phyloP scores from a whole-genome alignment of 2,113 vertebrate genomes.

The Oriolus oriolus region DNA sequence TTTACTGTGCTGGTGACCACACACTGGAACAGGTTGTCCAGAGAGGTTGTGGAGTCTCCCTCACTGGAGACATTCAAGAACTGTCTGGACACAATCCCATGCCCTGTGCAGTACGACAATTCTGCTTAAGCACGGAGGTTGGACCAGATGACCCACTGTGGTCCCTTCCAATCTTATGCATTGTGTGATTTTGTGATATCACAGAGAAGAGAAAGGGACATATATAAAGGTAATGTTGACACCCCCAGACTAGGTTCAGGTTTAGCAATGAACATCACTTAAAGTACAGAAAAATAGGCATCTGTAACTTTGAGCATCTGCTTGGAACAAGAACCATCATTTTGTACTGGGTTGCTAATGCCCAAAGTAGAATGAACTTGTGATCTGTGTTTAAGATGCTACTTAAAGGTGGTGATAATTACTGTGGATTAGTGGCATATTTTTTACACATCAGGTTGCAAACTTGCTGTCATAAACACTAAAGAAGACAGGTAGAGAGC shows the following conservation, averaged over 20 bases:
- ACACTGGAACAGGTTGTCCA: neutral
- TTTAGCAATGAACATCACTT: neutral
- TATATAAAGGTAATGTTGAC: neutral
- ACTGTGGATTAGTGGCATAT: neutral
- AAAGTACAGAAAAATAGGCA: neutral
- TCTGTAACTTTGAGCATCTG: no score
- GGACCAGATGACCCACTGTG: neutral
- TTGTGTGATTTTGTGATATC: neutral
- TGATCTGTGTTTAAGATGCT: neutral
- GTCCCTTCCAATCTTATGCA: neutral
- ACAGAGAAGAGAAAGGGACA: neutral
- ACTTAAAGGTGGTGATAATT: neutral
- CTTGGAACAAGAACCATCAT: neutral
- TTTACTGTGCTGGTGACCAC: neutral
- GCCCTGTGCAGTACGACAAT: neutral
- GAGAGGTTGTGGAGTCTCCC: neutral
- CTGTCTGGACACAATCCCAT: neutral
- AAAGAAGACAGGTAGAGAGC: neutral
- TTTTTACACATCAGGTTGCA: neutral
- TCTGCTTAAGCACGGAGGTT: neutral
- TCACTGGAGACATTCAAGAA: neutral
- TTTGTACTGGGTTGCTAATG: neutral
- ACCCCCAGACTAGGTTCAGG: neutral
- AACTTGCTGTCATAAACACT: neutral
- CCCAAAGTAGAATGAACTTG: neutral